Base-by-base conservation (phyloP, 2,888 invertebrate genomes). In the Rotaria macrura region DNA sequence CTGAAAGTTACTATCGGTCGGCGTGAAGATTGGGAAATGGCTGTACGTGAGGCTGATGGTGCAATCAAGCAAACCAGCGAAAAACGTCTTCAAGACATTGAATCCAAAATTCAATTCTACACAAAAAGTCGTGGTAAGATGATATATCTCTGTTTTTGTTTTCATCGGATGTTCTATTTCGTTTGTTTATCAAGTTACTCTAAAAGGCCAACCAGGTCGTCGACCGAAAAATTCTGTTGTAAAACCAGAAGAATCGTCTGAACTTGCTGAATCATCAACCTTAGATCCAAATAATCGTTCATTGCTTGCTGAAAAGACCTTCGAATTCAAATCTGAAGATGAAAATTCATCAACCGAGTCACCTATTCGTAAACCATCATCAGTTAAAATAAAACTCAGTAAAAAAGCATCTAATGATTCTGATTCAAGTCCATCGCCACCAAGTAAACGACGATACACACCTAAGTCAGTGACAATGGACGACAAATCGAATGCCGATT, bases 11-110 rank as follows among this genome's bases (percentile, higher is more conserved):
- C 79, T 12, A 79, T 79, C 14, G 40, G 79, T n/a, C 40, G 79
- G 10, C 79, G 79, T 79, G 79, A 79, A 43, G 79, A 79, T 43
- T 79, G 79, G 79, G 79, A 79, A 79, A 38, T 43, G 25, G 79
- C 79, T 43, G 79, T 79, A 3, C 40, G 79, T 25, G 79, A 79
- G 43, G 79, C 79, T 43, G 43, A 79, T 43, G 43, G 43, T 2
- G 43, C 79, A 10, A 10, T 40, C 5, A 79, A 79, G 25, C 79
- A 79, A 79, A 43, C 79, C 1, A 43, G 10, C n/a, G 79, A 79
- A 79, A 40, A 25, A 79, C 79, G 79, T 43, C 43, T 79, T 14
- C 14, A 79, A 79, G 43, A 79, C 34, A 79, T 79, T 12, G 43
- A 79, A 38, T 34, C 79, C 12, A 79, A 79, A 43, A 12, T 79